Conservation (phyloP, 2,113 vertebrate genomes). For the Istiophorus platypterus region DNA sequence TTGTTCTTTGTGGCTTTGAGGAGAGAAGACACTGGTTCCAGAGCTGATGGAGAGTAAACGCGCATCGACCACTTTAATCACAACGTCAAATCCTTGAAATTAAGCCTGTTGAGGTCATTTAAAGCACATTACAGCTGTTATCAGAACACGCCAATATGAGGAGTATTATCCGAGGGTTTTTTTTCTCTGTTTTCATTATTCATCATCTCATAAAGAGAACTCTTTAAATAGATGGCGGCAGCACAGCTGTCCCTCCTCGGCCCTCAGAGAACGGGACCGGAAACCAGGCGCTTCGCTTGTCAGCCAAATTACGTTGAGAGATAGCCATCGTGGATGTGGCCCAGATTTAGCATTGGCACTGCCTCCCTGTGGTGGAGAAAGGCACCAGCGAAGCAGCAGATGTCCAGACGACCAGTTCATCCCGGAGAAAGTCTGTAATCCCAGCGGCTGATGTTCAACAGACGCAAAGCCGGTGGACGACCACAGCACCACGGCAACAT, state of each 20-base stretch:
- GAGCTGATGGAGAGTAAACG: neutral
- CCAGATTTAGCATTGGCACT: neutral
- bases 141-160: neutral
- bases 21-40: neutral
- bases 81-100: too few species aligned
- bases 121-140: too few species aligned
- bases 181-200: conserved; percentile 22
- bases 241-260: conserved; percentile 24
- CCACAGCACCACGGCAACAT: neutral
- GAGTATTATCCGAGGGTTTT: neutral
- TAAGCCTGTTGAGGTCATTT: too few species aligned
- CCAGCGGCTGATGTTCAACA: neutral
- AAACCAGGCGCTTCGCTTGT: neutral
- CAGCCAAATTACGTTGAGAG: conserved; percentile 3
- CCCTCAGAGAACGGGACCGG: neutral
- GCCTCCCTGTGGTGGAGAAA: neutral
- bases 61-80: too few species aligned
- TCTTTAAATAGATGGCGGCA: conserved; percentile 15
- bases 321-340: neutral
- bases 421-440: too few species aligned
- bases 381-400: neutral
- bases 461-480: neutral
- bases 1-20: neutral
- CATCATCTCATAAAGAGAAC: neutral
- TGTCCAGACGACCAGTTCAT: neutral